Conservation (phyloP, 2,113 vertebrate genomes). For the Mesoclemmys tuberculata region DNA sequence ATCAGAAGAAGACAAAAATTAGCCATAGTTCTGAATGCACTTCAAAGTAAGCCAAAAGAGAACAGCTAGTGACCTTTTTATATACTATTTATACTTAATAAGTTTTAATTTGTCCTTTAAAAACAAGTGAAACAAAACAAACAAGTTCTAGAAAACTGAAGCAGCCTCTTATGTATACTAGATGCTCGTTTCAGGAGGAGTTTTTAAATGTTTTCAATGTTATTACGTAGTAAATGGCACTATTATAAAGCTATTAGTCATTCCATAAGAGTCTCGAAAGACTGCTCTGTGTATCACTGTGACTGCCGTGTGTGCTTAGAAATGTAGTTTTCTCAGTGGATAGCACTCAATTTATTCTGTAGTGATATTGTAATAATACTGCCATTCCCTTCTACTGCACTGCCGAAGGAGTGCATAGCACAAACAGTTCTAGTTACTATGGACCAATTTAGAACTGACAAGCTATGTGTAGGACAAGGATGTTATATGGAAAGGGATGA, state of each 20-base stretch:
- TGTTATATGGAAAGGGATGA: slow-evolving; percentile 75
- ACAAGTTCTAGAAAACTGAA: slow-evolving; percentile 90
- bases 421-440: slow-evolving; percentile 80
- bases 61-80: slow-evolving; percentile 88
- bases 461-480: slow-evolving; percentile 78
- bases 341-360: slow-evolving; percentile 93
- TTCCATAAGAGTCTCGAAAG: slow-evolving; percentile 95
- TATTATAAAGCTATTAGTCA: slow-evolving; percentile 98
- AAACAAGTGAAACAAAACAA: slow-evolving; percentile 84
- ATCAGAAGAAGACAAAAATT: slow-evolving; percentile 84
- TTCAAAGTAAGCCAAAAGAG: slow-evolving; percentile 88
- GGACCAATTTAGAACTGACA: slow-evolving; percentile 85
- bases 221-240: slow-evolving; percentile 96
- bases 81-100: slow-evolving; percentile 87
- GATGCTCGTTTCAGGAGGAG: slow-evolving; percentile 92
- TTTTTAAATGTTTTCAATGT: slow-evolving; percentile 99
- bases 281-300: slow-evolving; percentile 99
- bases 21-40: slow-evolving; percentile 90
- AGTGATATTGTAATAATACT: slow-evolving; percentile 94
- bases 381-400: slow-evolving; percentile 94
- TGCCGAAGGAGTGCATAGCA: slow-evolving; percentile 83
- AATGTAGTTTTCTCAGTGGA: slow-evolving; percentile 96
- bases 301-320: slow-evolving; percentile 98
- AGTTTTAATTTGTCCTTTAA: slow-evolving; percentile 94
- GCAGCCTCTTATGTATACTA: slow-evolving; percentile 94